Percentiles rank a stretch among this genome's conserved stretches.
Evolutionary conservation across 2,113 vertebrate genomes (phyloP).

Genomic region (Danio rerio): GRCz12tu NC_133189.1:27723001-27723500

Average conservation of each 20-base stretch:
- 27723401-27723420: too few species aligned
- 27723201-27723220: slow-evolving; percentile 32
- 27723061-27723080: too few species aligned
- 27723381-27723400: too few species aligned
- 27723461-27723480: too few species aligned
- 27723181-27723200: slow-evolving; percentile 26
- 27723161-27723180: slow-evolving; percentile 33
- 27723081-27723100: too few species aligned
- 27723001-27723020: not conserved
- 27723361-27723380: too few species aligned
- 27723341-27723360: too few species aligned
- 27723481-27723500: too few species aligned
- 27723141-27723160: slow-evolving; percentile 55
- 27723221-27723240: slow-evolving; percentile 17
- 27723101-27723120: slow-evolving; percentile 7
- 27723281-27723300: not conserved
- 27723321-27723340: too few species aligned
- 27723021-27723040: not conserved
- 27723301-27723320: not conserved
- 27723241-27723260: slow-evolving; percentile 18
- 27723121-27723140: slow-evolving; percentile 58
- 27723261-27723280: not conserved
- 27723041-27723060: not conserved
- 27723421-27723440: too few species aligned
- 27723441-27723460: too few species aligned